Percentiles rank a stretch among this genome's conserved stretches.
phyloP scores from a whole-genome alignment of 2,113 vertebrate species.

The Pungitius pungitius region DNA sequence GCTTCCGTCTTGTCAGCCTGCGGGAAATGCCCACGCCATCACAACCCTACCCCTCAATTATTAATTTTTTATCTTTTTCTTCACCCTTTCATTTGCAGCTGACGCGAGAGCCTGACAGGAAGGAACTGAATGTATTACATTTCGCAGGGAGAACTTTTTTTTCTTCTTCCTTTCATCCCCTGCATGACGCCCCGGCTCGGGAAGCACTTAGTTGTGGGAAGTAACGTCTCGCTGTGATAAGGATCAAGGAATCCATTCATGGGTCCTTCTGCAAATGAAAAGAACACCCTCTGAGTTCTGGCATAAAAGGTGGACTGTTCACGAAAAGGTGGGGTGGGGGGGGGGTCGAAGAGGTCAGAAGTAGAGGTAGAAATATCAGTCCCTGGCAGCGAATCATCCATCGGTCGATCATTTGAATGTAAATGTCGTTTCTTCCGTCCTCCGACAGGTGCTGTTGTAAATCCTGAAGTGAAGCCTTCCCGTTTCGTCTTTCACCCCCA shows the following conservation, averaged over 20 bases:
- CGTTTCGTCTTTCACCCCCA: slow-evolving; percentile 13
- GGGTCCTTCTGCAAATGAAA: slow-evolving; percentile 40
- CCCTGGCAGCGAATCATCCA: not conserved
- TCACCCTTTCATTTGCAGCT: slow-evolving; percentile 44
- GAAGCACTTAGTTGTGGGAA: slow-evolving; percentile 41
- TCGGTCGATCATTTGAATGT: slow-evolving; percentile 5
- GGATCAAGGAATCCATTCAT: slow-evolving; percentile 48
- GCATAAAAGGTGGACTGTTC: slow-evolving; percentile 11
- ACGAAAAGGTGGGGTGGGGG: slow-evolving; percentile 20
- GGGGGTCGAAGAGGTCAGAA: not conserved
- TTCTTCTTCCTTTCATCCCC: slow-evolving; percentile 35
- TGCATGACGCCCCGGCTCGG: slow-evolving; percentile 37
- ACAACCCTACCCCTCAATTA: slow-evolving; percentile 22
- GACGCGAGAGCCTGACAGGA: slow-evolving; percentile 36
- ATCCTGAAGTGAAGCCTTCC: slow-evolving; percentile 4
- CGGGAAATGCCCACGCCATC: slow-evolving; percentile 9
- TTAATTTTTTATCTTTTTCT: slow-evolving; percentile 36
- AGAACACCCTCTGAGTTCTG: slow-evolving; percentile 15
- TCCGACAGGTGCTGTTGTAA: not conserved
- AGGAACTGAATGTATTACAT: slow-evolving; percentile 46
- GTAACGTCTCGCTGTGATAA: slow-evolving; percentile 60
- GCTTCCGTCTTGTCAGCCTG: slow-evolving; percentile 29
- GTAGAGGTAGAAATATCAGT: not conserved
- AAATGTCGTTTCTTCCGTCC: slow-evolving; percentile 25
- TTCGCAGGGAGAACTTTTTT: slow-evolving; percentile 18